These are phyloP conservation scores for Agriopis marginaria DNA, from an alignment of 2,888 invertebrate species.

Conservation along the genomic window DNA sequence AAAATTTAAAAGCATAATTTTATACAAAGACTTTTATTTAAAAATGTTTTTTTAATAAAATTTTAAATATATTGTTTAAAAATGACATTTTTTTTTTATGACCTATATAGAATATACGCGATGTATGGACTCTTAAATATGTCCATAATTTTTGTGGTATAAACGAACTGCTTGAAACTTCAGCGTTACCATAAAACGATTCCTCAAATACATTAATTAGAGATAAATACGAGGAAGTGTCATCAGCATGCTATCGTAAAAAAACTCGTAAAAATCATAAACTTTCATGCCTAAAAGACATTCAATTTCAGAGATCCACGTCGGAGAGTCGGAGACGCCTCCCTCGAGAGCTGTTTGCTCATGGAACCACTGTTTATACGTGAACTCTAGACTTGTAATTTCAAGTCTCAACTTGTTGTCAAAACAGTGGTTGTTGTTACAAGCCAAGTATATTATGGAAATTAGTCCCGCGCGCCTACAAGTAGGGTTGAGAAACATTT, in stretches of 20 bases:
- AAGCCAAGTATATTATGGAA: slow-evolving; percentile 51
- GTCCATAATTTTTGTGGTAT: no score
- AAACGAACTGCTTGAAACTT: not conserved
- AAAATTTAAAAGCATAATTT: no score
- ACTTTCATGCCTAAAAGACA: slow-evolving; percentile 9
- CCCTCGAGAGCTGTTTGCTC: slow-evolving; percentile 36
- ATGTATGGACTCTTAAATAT: no score
- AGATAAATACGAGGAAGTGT: not conserved
- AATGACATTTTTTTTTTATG: no score
- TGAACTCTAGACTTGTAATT: slow-evolving; percentile 49
- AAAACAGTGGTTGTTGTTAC: slow-evolving; percentile 53
- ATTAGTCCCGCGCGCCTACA: slow-evolving; percentile 42
- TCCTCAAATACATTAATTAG: not conserved
- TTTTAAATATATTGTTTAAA: no score
- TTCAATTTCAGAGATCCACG: slow-evolving; percentile 14
- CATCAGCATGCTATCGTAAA: not conserved
- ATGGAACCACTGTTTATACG: slow-evolving; percentile 45
- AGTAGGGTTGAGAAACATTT: slow-evolving; percentile 9
- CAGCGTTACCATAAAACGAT: no score
- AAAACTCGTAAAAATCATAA: not conserved
- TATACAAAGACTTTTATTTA: no score
- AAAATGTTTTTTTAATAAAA: no score
- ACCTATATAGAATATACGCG: no score
- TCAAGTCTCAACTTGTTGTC: slow-evolving; percentile 52
- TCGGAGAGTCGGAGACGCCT: slow-evolving; percentile 15